These are phyloP conservation scores for Anthoscopus minutus DNA, from an alignment of 2,113 vertebrate species.

Conservation along the genomic window DNA sequence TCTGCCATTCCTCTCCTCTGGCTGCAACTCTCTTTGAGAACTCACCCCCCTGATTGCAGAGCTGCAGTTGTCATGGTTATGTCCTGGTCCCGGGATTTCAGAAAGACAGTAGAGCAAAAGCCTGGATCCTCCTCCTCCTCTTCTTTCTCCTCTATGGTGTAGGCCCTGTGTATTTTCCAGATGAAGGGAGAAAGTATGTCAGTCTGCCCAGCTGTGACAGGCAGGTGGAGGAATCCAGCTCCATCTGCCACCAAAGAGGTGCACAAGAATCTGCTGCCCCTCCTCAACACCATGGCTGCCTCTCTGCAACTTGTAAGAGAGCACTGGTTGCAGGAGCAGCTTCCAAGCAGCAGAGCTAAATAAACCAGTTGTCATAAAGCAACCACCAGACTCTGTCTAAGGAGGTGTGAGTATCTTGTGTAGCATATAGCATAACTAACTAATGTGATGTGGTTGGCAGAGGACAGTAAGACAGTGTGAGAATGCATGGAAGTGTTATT, in stretches of 20 bases:
- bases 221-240: background rate
- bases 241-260: background rate
- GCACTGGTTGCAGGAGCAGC: background rate
- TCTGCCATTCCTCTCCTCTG: background rate
- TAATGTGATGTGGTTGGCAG: background rate
- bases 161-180: background rate
- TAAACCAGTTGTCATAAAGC: background rate
- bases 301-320: background rate
- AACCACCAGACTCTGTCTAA: background rate
- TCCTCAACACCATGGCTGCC: background rate
- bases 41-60: background rate
- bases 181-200: background rate
- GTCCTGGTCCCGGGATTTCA: rapidly evolving
- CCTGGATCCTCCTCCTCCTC: background rate
- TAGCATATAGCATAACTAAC: background rate
- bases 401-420: background rate
- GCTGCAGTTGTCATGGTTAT: constrained; percentile 19
- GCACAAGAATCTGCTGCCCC: background rate
- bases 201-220: background rate
- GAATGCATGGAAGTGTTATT: background rate
- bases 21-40: background rate
- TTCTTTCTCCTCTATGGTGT: background rate
- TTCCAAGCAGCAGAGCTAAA: background rate
- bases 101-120: background rate
- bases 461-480: background rate